A percentile compares a stretch with the other conserved stretches of the same genome.
Evolutionary conservation across 2,113 vertebrate species (phyloP).

Genomic region (Argyrosomus japonicus): DNA sequence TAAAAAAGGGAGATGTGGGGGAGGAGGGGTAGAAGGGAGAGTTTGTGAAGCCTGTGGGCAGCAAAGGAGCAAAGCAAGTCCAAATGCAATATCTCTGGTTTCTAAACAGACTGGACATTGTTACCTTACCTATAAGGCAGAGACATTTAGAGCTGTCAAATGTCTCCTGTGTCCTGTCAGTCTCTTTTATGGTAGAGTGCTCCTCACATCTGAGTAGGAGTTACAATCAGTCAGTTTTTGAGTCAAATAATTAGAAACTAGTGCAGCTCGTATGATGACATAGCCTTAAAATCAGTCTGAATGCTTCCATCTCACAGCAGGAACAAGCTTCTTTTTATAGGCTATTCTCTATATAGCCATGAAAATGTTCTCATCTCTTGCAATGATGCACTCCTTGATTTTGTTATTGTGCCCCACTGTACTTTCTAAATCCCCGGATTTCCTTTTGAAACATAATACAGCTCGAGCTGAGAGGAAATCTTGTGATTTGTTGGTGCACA

Average conservation of each 20-base stretch:
- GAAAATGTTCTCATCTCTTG: background rate
- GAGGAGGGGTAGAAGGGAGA: constrained; percentile 37
- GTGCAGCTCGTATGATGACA: background rate
- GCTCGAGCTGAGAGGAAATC: background rate
- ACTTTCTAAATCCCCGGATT: background rate
- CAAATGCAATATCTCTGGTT: constrained; percentile 41
- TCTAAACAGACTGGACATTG: constrained; percentile 15
- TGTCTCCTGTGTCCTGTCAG: constrained; percentile 39
- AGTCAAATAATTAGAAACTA: background rate
- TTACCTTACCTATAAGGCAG: constrained; percentile 8
- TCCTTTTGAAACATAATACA: constrained; percentile 16
- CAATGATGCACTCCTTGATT: background rate
- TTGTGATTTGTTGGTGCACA: background rate
- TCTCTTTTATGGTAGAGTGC: constrained; percentile 13
- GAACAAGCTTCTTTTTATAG: background rate
- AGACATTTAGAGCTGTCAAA: constrained; percentile 41
- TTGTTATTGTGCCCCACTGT: background rate
- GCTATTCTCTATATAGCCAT: background rate
- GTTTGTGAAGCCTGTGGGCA: constrained; percentile 58
- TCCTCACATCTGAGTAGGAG: constrained; percentile 27
- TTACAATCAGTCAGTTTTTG: constrained; percentile 9
- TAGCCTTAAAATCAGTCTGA: background rate
- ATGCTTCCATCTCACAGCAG: background rate
- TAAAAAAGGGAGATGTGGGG: constrained; percentile 44
- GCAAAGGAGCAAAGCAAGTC: constrained; percentile 46